Evolutionary conservation across 2,113 vertebrate genomes (phyloP), one percentile per base, ranked within the genome.

Genomic region (Triplophysa dalaica): DNA sequence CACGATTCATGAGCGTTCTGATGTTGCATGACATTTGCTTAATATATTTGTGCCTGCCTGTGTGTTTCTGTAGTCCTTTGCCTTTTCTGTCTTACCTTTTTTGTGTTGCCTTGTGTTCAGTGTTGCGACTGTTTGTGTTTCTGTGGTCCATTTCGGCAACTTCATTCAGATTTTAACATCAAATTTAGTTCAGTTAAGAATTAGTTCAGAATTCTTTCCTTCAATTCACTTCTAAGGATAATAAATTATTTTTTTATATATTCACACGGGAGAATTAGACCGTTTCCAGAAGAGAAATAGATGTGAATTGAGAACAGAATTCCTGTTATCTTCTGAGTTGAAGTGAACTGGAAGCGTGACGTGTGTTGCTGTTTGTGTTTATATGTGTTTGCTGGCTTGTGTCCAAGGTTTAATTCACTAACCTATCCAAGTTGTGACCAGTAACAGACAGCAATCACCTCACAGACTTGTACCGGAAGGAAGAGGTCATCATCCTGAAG

Each of bases 401-500:
- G 89, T 90, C 89, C 89, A 17, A 93, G 91, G 92, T 88, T 93
- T 91, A 93, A 91, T 89, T 85, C 91, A 94, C 91, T 95, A 93
- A 96, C 94, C 94, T 94, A 90, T 94, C 91, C 91, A 87, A 94
- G 94, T 93, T 96, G 94, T 95, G 93, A 94, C 90, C 94, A 93
- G 93, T 97, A 95, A 97, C 94, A 94, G 92, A 95, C 90, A 94
- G 93, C 93, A 96, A 95, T 96, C 95, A 86, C 94, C 95, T 97
- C 94, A 95, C 96, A 95, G 97, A 97, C 94, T 93, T 98, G 90
- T 98, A 98, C 93, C 93, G 92, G 85, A 96, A 93, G 87, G 96
- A 97, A 81, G 96, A 98, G 84, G 93, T 89, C 87, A 88, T 98
- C 92, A 88, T 88, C 1, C 93, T 99, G 87, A 94, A 92, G 33